Base-by-base conservation (phyloP, 1,140 invertebrate species). In the Contarinia nasturtii region DNA sequence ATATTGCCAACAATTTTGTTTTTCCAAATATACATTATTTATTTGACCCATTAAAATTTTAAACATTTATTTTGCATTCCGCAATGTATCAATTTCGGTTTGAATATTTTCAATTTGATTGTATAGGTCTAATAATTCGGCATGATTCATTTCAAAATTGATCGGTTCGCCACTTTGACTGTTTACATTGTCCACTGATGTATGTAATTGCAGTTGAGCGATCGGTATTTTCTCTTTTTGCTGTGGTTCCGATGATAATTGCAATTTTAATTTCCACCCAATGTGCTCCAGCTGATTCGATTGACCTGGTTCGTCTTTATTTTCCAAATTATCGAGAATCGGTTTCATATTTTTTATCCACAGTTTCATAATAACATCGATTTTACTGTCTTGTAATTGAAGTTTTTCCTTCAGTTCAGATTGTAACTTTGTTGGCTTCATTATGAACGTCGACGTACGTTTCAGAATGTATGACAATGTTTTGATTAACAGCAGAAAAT, bases 381-480 rank as follows among this genome's bases (percentile, higher is more conserved):
- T 58, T 53, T 63, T 63, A 33, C 22, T 44, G 46, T 63, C 61
- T 34, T 61, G 53, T 43, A 63, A 46, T 46, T 63, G 55, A 1
- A 63, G 49, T 44, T 63, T 63, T 2, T 63, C 60, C 20, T 61
- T 54, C 46, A 63, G 50, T 40, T 63, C 61, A 0, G 53, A 52
- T 38, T 63, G 61, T 37, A 63, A 33, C 14, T 53, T 46, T 11
- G 61, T 60, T 2, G 61, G 61, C 46, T 63, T 63, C 19, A 63
- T 63, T 8, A 63, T 57, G 22, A 63, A 63, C 27, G 61, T 63
- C 7, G 61, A 61, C 10, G 61, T 61, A 41, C 61, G 58, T 11
- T 58, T 54, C 41, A 63, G 50, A 19, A 63, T 63, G 44, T 63
- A 63, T 7, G 61, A 63, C 43, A 63, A 59, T 14, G 61, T 63